Conservation (phyloP, 2,113 vertebrate species). For the Sturnus vulgaris region DNA sequence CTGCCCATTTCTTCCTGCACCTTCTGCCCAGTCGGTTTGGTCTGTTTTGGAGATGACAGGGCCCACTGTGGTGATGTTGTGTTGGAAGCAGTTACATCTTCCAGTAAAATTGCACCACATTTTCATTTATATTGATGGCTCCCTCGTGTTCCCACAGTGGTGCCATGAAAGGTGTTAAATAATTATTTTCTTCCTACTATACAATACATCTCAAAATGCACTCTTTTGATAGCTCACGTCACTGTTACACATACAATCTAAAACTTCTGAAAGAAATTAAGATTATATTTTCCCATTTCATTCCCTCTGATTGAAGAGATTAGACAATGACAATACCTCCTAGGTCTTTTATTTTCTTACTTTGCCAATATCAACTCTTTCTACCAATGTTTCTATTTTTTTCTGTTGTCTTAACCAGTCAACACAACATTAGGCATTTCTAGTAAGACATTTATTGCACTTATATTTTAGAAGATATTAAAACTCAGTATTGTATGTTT, state of each 20-base stretch:
- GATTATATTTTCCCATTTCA: background rate
- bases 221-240: background rate
- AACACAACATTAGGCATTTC: background rate
- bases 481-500: background rate
- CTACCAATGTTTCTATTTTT: background rate
- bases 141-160: background rate
- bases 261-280: constrained; percentile 14
- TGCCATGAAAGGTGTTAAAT: background rate
- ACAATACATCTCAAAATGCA: constrained; percentile 4
- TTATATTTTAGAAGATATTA: background rate
- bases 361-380: background rate
- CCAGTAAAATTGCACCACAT: background rate
- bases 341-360: background rate
- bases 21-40: background rate
- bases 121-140: background rate
- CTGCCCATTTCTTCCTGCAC: background rate
- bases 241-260: background rate
- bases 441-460: background rate
- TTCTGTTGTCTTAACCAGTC: background rate
- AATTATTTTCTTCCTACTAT: background rate
- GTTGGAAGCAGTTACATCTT: background rate
- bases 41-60: background rate
- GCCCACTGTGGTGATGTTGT: accelerated
- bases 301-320: background rate
- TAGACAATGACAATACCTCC: background rate